Percentiles rank a stretch among this genome's conserved stretches.
These are phyloP conservation scores for Sebastes diploproa DNA, from an alignment of 2,797 vertebrate species.

Conservation along the genomic window DNA sequence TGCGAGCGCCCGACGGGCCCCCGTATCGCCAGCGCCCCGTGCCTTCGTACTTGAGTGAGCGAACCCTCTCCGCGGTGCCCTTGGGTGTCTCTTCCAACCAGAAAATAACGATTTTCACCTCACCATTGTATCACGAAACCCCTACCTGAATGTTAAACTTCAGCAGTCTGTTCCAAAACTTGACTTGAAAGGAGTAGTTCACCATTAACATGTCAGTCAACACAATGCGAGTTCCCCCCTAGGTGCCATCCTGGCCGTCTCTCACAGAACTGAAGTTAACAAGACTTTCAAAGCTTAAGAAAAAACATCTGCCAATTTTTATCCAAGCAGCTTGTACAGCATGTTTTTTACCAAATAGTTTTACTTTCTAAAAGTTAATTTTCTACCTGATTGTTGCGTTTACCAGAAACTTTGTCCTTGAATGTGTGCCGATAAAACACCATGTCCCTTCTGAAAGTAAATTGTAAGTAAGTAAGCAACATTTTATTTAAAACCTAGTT, in stretches of 20 bases:
- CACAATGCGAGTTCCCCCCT: not conserved
- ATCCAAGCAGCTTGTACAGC: not conserved
- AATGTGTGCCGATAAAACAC: not conserved
- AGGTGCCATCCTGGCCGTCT: not conserved
- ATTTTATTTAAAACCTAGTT: not conserved
- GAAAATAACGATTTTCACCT: slow-evolving; percentile 3
- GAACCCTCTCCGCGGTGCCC: slow-evolving; percentile 12
- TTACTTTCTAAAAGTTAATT: not conserved
- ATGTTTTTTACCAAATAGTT: not conserved
- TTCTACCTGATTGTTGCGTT: not conserved
- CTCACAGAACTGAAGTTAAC: not conserved
- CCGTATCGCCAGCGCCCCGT: slow-evolving; percentile 14
- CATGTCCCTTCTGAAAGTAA: not conserved
- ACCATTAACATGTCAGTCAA: not conserved
- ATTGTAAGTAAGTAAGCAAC: not conserved
- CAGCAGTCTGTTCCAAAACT: not conserved
- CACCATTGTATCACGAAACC: not conserved
- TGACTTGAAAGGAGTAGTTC: not conserved
- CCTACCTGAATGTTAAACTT: not conserved
- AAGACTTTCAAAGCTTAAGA: not conserved
- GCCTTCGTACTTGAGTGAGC: slow-evolving; percentile 9
- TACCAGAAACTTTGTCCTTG: not conserved
- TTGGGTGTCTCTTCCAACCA: slow-evolving; percentile 5
- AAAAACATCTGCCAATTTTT: not conserved
- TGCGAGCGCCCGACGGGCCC: slow-evolving; percentile 23